Evolutionary conservation across 2,888 invertebrate species (phyloP), one percentile per base, ranked within the genome.

Genomic region (Chrysomela aeneicollis): DNA sequence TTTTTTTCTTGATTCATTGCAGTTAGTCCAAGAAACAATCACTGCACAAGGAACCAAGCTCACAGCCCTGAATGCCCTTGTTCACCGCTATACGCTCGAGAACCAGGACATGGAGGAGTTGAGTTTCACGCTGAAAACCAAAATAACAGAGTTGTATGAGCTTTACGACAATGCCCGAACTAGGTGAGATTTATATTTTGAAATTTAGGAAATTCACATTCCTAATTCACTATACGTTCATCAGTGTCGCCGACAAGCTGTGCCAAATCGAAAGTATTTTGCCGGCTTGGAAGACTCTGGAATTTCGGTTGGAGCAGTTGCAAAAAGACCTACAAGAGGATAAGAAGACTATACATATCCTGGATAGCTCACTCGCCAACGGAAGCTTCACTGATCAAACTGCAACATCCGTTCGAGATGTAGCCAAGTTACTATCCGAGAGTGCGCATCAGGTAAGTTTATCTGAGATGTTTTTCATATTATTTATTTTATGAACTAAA

Each of bases 291-390:
- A 87, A 89, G 61, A 91, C 92, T 79, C 89, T 93, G 83, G 92
- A 92, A 78, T 86, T 86, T 64, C 90, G 93, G 9, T 84, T 93
- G 61, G 88, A 89, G 15, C 92, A 93, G 79, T 87, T 94, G 67
- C 91, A 92, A 76, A 88, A 89, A 57, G 92, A 92, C 26, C 82
- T 94, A 57, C 87, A 89, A 30, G 90, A 91, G 70, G 94, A 94
- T 81, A 86, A 87, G 73, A 85, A 86, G 73, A 87, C 87, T 9
- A 82, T 89, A 61, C 82, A 84, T 37, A 82, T 85, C 70, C 77
- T 87, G 70, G 86, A 87, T 77, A 76, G 78, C 21, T 84, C 84
- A 15, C 77, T 85, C 47, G 78, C 81, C 64, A 82, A 82, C 55
- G 82, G 81, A 21, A 78, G 80, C 49, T 79, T 83, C 66, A 80